Evolutionary conservation across 2,113 vertebrate genomes (phyloP).

Genomic region (Clupea harengus): DNA sequence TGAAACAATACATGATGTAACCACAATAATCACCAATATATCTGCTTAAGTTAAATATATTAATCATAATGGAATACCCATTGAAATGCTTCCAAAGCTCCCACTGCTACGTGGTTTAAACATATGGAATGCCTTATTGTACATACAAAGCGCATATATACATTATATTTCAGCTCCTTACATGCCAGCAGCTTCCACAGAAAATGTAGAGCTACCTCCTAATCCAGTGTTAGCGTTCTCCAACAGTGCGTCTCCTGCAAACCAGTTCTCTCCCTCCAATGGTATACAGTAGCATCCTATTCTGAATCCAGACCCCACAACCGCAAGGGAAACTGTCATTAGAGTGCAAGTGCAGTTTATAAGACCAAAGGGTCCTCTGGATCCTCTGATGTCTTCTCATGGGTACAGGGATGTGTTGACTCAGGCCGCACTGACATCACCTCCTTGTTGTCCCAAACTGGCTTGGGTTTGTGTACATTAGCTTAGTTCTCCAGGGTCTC

Average conservation of each 20-base stretch:
- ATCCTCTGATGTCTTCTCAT: not conserved
- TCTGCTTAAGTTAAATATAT: slow-evolving; percentile 11
- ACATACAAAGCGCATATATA: not conserved
- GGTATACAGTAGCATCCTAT: not conserved
- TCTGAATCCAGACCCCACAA: not conserved
- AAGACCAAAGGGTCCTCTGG: not conserved
- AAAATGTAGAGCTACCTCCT: not conserved
- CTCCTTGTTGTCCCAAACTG: not conserved
- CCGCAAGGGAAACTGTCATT: not conserved
- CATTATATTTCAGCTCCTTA: not conserved
- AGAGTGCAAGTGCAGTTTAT: not conserved
- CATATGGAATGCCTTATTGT: not conserved
- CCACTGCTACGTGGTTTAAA: not conserved
- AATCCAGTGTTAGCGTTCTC: not conserved
- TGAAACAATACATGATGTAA: not conserved
- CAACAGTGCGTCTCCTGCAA: not conserved
- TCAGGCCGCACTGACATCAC: not conserved
- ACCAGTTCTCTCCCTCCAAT: not conserved
- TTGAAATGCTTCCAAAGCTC: not conserved
- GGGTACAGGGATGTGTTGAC: not conserved
- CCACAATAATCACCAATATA: not conserved
- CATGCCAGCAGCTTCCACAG: not conserved
- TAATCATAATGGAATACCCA: not conserved
- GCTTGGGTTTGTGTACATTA: slow-evolving; percentile 67
- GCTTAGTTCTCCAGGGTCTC: not conserved